Conservation (phyloP, 2,888 invertebrate genomes). For the Masnerella sp. region DNA sequence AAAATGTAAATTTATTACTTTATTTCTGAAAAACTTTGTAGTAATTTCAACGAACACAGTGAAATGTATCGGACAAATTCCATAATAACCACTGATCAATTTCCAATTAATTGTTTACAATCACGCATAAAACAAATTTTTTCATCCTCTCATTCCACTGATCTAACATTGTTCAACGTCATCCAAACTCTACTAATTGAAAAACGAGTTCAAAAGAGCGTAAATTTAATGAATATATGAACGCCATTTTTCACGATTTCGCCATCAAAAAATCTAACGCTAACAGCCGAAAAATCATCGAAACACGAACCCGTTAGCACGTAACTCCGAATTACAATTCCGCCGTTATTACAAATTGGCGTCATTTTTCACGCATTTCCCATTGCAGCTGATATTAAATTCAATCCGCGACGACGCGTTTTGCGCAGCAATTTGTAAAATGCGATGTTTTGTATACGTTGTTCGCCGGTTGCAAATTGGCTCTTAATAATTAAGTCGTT, state of each 20-base stretch:
- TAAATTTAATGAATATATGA: slow-evolving; percentile 1
- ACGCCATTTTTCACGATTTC: background rate
- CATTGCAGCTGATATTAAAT: slow-evolving; percentile 43
- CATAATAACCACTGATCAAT: too few species aligned
- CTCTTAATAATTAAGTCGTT: slow-evolving; percentile 14
- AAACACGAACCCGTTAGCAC: slow-evolving; percentile 8
- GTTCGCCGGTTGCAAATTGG: background rate
- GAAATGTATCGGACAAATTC: too few species aligned
- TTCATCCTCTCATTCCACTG: background rate
- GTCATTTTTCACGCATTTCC: slow-evolving; percentile 43
- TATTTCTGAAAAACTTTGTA: too few species aligned
- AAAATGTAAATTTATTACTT: too few species aligned
- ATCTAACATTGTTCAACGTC: too few species aligned
- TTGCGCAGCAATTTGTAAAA: slow-evolving; percentile 10
- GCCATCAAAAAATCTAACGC: too few species aligned
- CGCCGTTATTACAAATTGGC: slow-evolving; percentile 35
- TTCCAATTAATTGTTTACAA: too few species aligned
- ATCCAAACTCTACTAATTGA: background rate
- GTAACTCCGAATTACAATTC: slow-evolving; percentile 30
- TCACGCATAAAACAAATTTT: too few species aligned
- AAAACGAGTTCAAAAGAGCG: slow-evolving; percentile 1
- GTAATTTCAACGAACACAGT: too few species aligned
- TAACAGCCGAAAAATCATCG: slow-evolving; percentile 17
- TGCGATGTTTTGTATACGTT: background rate
- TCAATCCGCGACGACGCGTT: slow-evolving; percentile 10